Evolutionary conservation across 1,140 invertebrate species (phyloP).

Genomic region (Drosophila sucinea): DNA sequence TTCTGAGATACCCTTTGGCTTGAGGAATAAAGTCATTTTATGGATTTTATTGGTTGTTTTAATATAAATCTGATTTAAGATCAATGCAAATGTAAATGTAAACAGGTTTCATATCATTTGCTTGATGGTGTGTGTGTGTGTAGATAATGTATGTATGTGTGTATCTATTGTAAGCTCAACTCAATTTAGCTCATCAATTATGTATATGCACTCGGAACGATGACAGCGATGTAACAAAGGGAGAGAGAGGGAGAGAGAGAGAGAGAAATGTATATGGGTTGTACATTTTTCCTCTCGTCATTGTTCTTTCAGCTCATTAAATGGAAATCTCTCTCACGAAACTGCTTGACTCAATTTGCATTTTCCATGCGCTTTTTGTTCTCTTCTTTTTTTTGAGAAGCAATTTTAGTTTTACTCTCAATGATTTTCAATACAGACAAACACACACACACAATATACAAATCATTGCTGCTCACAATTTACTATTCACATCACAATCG

Average conservation of each 20-base stretch:
- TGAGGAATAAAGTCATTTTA: no score
- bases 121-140: no score
- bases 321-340: slow-evolving; percentile 6
- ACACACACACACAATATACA: no score
- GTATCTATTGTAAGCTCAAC: slow-evolving; percentile 1
- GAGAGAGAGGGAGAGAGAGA: no score
- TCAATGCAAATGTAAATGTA: no score
- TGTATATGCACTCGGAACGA: not conserved
- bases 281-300: not conserved
- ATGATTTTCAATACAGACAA: not conserved
- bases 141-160: not conserved
- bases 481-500: not conserved
- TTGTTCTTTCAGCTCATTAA: slow-evolving; percentile 6
- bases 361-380: not conserved
- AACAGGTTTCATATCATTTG: no score
- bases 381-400: no score
- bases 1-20: no score
- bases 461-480: not conserved
- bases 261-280: no score
- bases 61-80: no score
- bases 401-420: slow-evolving; percentile 5
- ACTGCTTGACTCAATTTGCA: slow-evolving; percentile 9
- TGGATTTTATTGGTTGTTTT: no score
- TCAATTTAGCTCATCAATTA: slow-evolving; percentile 10
- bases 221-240: not conserved